A percentile compares a stretch with the other conserved stretches of the same genome.
Evolutionary conservation across 2,888 invertebrate species (phyloP).

Genomic region (Chaetogeoica ovagalla): DNA sequence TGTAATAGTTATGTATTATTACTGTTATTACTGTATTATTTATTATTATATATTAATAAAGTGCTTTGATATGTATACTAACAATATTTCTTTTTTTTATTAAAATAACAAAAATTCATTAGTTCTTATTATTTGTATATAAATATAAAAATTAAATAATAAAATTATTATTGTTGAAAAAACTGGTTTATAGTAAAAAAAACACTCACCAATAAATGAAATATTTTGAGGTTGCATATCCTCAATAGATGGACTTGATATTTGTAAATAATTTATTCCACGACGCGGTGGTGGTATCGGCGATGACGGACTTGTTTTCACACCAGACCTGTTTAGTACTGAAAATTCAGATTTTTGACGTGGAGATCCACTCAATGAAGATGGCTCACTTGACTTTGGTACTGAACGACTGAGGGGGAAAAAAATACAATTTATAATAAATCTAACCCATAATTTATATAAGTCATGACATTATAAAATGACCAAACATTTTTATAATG

Average conservation of each 20-base stretch:
- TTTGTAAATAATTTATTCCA: slow-evolving; percentile 61
- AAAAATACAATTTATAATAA: too few species aligned
- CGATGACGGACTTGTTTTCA: slow-evolving; percentile 54
- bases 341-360: slow-evolving; percentile 54
- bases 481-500: not conserved
- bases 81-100: too few species aligned
- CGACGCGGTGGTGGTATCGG: slow-evolving; percentile 56
- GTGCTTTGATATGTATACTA: not conserved
- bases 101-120: too few species aligned
- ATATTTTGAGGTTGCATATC: slow-evolving; percentile 94
- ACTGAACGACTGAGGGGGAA: slow-evolving; percentile 17
- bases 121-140: too few species aligned
- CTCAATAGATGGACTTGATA: slow-evolving; percentile 72
- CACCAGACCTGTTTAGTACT: slow-evolving; percentile 53
- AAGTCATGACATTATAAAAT: not conserved
- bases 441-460: too few species aligned
- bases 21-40: too few species aligned
- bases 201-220: slow-evolving; percentile 77
- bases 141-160: too few species aligned
- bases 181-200: not conserved
- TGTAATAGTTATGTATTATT: not conserved
- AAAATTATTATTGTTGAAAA: not conserved
- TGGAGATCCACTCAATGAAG: slow-evolving; percentile 56
- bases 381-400: slow-evolving; percentile 54
- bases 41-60: not conserved